A percentile compares a stretch with the other conserved stretches of the same genome.
Conservation (phyloP, 2,113 vertebrate species). For the Bungarus multicinctus region DNA sequence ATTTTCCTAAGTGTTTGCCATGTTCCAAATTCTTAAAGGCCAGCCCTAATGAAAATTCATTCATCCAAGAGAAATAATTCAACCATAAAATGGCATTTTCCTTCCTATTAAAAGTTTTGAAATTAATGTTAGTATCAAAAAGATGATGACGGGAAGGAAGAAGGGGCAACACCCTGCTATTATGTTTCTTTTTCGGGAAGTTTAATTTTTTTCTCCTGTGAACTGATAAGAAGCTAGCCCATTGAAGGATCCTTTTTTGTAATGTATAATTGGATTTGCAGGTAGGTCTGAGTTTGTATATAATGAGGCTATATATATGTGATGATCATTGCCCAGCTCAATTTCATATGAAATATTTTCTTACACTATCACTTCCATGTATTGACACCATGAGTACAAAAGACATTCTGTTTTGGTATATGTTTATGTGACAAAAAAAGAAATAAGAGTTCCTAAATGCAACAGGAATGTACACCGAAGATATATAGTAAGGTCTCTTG, state of each 20-base stretch:
- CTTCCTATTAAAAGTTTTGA: constrained; percentile 10
- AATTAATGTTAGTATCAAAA: constrained; percentile 1
- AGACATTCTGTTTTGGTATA: not conserved
- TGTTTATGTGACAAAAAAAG: not conserved
- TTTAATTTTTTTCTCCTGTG: not conserved
- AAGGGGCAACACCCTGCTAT: not conserved
- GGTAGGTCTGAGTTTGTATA: not conserved
- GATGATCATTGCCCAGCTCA: not conserved
- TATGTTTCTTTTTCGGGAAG: not conserved
- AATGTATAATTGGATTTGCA: not conserved
- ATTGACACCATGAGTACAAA: not conserved
- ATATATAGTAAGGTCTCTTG: not conserved
- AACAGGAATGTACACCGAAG: not conserved
- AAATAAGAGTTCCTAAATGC: not conserved
- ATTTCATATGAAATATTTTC: not conserved
- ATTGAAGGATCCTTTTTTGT: not conserved
- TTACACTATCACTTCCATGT: not conserved
- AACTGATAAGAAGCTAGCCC: not conserved
- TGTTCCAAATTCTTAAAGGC: constrained; percentile 32
- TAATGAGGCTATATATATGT: not conserved
- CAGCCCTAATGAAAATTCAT: constrained; percentile 26
- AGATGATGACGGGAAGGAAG: not conserved
- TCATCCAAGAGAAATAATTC: constrained; percentile 16
- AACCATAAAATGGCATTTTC: constrained; percentile 20
- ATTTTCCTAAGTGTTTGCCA: constrained; percentile 29